Evolutionary conservation across 2,113 vertebrate genomes (phyloP).

Genomic region (Aspiorhynchus laticeps): DNA sequence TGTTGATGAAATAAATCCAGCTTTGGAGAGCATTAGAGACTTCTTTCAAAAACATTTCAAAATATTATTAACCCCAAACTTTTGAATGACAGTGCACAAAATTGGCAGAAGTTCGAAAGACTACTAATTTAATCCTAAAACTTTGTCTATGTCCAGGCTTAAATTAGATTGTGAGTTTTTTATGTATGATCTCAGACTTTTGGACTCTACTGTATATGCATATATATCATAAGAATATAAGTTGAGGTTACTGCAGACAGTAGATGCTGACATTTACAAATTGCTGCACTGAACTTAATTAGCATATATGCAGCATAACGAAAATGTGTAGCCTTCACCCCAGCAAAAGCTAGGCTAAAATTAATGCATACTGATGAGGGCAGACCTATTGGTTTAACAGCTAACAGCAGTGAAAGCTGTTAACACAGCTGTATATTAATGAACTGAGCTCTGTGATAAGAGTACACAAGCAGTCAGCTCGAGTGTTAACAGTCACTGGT

Average conservation of each 20-base stretch:
- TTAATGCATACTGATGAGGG: constrained; percentile 49
- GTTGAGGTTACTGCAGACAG: constrained; percentile 16
- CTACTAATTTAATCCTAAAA: background rate
- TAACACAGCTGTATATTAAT: constrained; percentile 39
- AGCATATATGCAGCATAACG: constrained; percentile 18
- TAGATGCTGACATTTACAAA: constrained; percentile 41
- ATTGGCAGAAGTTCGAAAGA: background rate
- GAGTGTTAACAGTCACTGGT: background rate
- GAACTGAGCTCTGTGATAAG: constrained; percentile 20
- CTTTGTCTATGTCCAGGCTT: background rate
- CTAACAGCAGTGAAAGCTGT: constrained; percentile 23
- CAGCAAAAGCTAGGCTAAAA: constrained; percentile 20
- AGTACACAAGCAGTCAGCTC: constrained; percentile 15
- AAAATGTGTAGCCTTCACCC: background rate
- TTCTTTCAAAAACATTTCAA: background rate
- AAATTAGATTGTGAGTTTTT: background rate
- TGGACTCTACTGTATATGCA: background rate
- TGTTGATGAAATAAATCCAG: background rate
- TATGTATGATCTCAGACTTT: background rate
- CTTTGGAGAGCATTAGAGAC: background rate
- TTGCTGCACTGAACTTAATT: constrained; percentile 30
- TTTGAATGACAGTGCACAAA: background rate
- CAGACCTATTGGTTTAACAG: constrained; percentile 26
- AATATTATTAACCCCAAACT: background rate
- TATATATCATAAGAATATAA: background rate